phyloP scores from a whole-genome alignment of 2,797 vertebrate genomes.

The Adrianichthys oophorus region DNA sequence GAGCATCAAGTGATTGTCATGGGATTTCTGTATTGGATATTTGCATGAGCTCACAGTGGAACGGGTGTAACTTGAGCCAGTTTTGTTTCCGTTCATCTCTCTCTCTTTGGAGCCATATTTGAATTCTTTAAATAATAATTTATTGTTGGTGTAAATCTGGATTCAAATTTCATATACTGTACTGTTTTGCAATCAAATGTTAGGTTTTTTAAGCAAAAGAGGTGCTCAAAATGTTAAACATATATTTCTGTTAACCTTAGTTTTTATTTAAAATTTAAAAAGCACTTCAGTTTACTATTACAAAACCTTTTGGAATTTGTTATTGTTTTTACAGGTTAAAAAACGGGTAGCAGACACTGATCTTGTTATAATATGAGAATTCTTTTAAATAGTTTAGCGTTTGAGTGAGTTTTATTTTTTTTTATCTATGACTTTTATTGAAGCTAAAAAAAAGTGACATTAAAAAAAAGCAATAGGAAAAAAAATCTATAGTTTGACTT shows the following conservation, averaged over 20 bases:
- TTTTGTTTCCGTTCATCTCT: slow-evolving; percentile 26
- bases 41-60: slow-evolving; percentile 4
- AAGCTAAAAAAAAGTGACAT: not conserved
- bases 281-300: slow-evolving; percentile 1
- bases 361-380: slow-evolving; percentile 14
- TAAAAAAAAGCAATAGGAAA: not conserved
- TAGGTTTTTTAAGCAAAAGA: slow-evolving; percentile 26
- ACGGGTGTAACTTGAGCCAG: too few relatives aligned
- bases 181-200: slow-evolving; percentile 8
- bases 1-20: too few relatives aligned
- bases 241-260: not conserved
- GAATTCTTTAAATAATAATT: slow-evolving; percentile 32
- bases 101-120: slow-evolving; percentile 23
- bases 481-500: not conserved
- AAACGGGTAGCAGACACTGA: slow-evolving; percentile 16
- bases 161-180: slow-evolving; percentile 23
- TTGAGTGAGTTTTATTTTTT: not conserved
- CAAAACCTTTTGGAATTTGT: slow-evolving; percentile 10
- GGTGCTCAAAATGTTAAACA: slow-evolving; percentile 48
- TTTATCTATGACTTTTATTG: not conserved
- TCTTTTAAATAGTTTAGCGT: slow-evolving; percentile 24
- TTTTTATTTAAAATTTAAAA: slow-evolving; percentile 1
- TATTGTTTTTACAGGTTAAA: slow-evolving; percentile 15
- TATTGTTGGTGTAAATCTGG: slow-evolving; percentile 2
- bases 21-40: slow-evolving; percentile 5